Evolutionary conservation across 2,888 invertebrate genomes (phyloP).

Genomic region (Agrochola lota): DNA sequence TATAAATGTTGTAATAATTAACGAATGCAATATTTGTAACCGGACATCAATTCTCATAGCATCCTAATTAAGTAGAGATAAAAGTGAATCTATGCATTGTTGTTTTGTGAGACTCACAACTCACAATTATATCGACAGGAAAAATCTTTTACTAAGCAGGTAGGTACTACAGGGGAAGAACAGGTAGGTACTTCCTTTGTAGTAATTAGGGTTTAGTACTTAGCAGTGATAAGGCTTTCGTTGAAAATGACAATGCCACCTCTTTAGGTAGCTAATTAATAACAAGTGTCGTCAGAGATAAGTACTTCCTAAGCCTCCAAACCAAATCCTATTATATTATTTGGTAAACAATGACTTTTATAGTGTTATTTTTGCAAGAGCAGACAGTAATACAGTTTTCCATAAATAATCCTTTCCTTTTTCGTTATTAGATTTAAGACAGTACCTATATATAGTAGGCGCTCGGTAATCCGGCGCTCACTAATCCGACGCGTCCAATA

Average conservation of each 20-base stretch:
- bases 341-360: not conserved
- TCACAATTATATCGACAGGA: not conserved
- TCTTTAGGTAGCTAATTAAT: not conserved
- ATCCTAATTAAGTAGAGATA: constrained; percentile 1
- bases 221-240: not conserved
- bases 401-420: too few relatives aligned
- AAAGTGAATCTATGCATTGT: constrained; percentile 1
- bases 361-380: not conserved
- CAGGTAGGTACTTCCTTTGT: not conserved
- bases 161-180: not conserved
- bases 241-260: not conserved
- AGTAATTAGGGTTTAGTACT: not conserved
- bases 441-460: too few relatives aligned
- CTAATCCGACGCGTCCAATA: too few relatives aligned
- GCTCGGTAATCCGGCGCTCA: too few relatives aligned
- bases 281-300: not conserved
- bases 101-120: not conserved
- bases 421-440: too few relatives aligned
- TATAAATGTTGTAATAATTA: constrained; percentile 23
- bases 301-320: not conserved
- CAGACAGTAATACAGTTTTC: too few relatives aligned
- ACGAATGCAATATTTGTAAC: constrained; percentile 40
- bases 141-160: not conserved
- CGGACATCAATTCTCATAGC: constrained; percentile 12
- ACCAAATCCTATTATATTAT: not conserved